phyloP scores from a whole-genome alignment of 2,797 vertebrate genomes.

The Melanogrammus aeglefinus region DNA sequence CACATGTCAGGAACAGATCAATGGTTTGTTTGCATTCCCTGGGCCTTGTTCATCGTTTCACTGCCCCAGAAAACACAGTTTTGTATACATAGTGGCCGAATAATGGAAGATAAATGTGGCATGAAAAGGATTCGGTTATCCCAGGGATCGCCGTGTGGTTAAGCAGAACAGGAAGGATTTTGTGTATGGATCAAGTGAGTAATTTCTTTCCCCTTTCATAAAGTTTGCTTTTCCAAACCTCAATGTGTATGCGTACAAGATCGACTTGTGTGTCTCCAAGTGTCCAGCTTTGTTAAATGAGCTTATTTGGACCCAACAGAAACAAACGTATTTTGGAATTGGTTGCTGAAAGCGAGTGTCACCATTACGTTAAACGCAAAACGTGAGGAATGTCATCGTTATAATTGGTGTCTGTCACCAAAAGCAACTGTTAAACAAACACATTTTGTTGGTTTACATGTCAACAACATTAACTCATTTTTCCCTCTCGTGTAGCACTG shows the following conservation, averaged over 20 bases:
- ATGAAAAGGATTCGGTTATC: neutral
- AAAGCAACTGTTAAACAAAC: neutral
- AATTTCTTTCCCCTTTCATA: neutral
- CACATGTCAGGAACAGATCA: constrained; percentile 39
- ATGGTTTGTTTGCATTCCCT: constrained; percentile 57
- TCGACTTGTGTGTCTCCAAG: neutral
- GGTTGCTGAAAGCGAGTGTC: neutral
- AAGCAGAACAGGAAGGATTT: neutral
- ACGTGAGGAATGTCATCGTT: neutral
- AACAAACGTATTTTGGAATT: neutral
- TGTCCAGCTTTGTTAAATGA: neutral
- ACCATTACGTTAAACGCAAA: neutral
- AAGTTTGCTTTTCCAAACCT: neutral
- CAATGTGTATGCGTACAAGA: neutral
- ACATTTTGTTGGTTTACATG: neutral
- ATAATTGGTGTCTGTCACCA: neutral
- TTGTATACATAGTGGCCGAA: constrained; percentile 36
- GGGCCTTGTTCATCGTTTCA: constrained; percentile 29
- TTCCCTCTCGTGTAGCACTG: neutral
- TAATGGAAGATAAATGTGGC: constrained; percentile 37
- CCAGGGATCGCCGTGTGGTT: neutral
- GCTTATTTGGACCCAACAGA: neutral
- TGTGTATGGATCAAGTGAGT: neutral
- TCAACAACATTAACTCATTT: neutral
- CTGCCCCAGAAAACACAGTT: constrained; percentile 35